phyloP scores from a whole-genome alignment of 2,797 vertebrate genomes.

The Thripadectes ignobilis region DNA sequence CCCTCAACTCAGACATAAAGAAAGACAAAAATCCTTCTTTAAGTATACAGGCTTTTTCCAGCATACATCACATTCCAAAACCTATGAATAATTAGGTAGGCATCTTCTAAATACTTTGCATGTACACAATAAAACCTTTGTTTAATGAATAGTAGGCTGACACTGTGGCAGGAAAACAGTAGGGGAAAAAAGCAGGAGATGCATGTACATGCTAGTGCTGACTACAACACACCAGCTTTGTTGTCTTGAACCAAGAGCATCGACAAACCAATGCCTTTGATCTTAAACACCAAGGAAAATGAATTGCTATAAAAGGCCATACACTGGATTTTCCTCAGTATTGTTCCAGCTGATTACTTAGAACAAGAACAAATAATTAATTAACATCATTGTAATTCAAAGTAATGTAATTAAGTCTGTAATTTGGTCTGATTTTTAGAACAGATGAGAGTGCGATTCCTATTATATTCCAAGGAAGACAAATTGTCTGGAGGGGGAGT shows the following conservation, averaged over 20 bases:
- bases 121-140: not conserved
- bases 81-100: not conserved
- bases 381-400: not conserved
- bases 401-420: not conserved
- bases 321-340: not conserved
- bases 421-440: slow-evolving; percentile 4
- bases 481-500: not conserved
- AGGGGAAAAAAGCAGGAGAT: not conserved
- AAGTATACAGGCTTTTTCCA: not conserved
- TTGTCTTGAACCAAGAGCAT: not conserved
- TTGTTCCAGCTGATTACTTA: not conserved
- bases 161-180: not conserved
- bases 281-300: not conserved
- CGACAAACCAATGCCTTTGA: slow-evolving; percentile 4
- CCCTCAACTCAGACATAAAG: not conserved
- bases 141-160: not conserved
- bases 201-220: not conserved
- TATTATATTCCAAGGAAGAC: not conserved
- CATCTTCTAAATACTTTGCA: not conserved
- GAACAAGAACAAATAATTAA: not conserved
- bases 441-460: not conserved
- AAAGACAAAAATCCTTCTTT: not conserved
- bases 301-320: not conserved
- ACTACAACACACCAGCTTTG: not conserved
- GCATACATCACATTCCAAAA: not conserved